Evolutionary conservation across 2,797 vertebrate species (phyloP).

Genomic region (Falco concolor): DNA sequence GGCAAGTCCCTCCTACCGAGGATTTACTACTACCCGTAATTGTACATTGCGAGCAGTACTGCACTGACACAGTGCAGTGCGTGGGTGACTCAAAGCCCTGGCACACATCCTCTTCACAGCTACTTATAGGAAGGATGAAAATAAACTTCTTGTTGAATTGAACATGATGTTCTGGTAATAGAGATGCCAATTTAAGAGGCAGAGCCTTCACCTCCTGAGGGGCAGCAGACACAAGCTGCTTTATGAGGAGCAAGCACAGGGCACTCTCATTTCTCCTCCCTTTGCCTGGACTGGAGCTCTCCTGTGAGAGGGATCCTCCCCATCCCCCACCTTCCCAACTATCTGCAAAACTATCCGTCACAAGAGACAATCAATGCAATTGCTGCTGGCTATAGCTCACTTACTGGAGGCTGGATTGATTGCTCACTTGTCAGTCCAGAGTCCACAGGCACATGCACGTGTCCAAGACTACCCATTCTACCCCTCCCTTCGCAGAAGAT

Average conservation of each 20-base stretch:
- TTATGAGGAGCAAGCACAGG: neutral
- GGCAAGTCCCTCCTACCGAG: neutral
- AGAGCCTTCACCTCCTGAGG: neutral
- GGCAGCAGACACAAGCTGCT: neutral
- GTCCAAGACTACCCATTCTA: neutral
- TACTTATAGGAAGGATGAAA: constrained; percentile 59
- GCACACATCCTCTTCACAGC: constrained; percentile 10
- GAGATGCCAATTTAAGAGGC: constrained; percentile 29
- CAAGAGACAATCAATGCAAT: neutral
- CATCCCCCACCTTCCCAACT: neutral
- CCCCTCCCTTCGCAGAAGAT: neutral
- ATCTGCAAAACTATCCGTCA: neutral
- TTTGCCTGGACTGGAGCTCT: neutral
- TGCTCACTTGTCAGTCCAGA: neutral
- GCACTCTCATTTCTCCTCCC: neutral
- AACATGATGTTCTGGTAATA: constrained; percentile 54
- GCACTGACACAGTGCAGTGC: neutral
- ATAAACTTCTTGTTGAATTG: constrained; percentile 49
- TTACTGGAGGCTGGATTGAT: neutral
- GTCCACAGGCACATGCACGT: neutral
- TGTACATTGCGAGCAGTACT: constrained; percentile 18
- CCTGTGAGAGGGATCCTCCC: neutral
- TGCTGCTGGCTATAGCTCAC: neutral
- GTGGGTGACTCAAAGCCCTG: constrained; percentile 52
- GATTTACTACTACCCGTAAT: constrained; percentile 56